Evolutionary conservation across 2,113 vertebrate species (phyloP).

Genomic region (Proterorhinus semilunaris): DNA sequence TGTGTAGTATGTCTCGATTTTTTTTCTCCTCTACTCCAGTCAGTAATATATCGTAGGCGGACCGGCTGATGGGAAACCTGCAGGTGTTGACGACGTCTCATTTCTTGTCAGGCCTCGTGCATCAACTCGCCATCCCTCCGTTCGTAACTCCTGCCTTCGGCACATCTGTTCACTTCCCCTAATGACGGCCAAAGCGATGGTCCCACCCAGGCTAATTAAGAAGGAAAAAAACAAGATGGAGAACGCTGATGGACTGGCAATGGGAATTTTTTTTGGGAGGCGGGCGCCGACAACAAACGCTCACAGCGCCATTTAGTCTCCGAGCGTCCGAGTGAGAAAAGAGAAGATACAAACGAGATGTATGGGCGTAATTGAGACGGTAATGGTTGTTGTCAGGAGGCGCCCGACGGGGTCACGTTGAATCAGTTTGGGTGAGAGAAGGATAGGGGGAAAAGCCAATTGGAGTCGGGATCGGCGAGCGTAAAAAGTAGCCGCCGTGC

Average conservation of each 20-base stretch:
- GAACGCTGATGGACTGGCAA: constrained; percentile 27
- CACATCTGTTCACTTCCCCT: constrained; percentile 43
- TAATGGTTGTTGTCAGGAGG: constrained; percentile 78
- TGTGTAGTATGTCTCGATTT: neutral
- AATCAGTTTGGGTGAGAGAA: constrained; percentile 50
- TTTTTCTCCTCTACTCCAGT: neutral
- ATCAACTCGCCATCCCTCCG: constrained; percentile 19
- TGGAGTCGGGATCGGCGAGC: constrained; percentile 59
- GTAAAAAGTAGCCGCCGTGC: constrained; percentile 56
- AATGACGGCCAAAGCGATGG: constrained; percentile 39
- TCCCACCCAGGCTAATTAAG: constrained; percentile 53
- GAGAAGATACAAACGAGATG: constrained; percentile 23
- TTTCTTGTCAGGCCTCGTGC: constrained; percentile 8
- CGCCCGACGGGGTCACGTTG: constrained; percentile 71
- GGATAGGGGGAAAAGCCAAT: constrained; percentile 52
- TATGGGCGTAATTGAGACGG: constrained; percentile 66
- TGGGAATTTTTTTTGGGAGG: constrained; percentile 22
- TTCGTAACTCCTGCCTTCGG: constrained; percentile 11
- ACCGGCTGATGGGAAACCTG: neutral
- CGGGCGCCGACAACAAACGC: neutral
- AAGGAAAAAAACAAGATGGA: constrained; percentile 20
- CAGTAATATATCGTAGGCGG: no score
- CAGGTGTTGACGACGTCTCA: neutral
- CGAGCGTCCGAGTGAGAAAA: constrained; percentile 13
- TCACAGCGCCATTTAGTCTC: constrained; percentile 15